Conservation (phyloP, 2,888 invertebrate species). For the Saturnia japonica region DNA sequence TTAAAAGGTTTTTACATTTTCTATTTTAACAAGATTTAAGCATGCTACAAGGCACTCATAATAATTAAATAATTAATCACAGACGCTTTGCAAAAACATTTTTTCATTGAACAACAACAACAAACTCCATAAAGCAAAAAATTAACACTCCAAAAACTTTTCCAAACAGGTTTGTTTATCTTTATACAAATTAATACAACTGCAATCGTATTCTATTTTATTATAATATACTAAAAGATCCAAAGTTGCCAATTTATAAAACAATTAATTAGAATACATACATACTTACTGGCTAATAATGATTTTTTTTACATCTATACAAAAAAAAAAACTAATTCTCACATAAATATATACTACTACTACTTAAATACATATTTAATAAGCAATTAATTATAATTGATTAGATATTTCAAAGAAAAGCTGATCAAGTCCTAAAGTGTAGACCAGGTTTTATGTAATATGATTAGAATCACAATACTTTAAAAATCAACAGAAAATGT, state of each 20-base stretch:
- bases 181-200: too few species aligned
- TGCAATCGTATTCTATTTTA: too few species aligned
- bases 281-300: constrained; percentile 22
- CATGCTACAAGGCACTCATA: too few species aligned
- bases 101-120: too few species aligned
- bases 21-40: too few species aligned
- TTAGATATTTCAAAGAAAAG: not conserved
- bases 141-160: too few species aligned
- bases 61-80: too few species aligned
- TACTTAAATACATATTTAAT: constrained; percentile 24
- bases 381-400: constrained; percentile 13
- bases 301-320: constrained; percentile 33
- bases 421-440: not conserved
- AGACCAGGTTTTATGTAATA: not conserved
- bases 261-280: not conserved
- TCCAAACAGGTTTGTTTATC: too few species aligned
- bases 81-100: too few species aligned
- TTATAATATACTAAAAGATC: not conserved
- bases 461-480: not conserved
- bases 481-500: not conserved
- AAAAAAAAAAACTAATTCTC: constrained; percentile 22
- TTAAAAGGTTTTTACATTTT: too few species aligned
- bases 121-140: too few species aligned
- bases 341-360: constrained; percentile 31
- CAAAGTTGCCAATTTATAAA: constrained; percentile 14